phyloP scores from a whole-genome alignment of 2,797 vertebrate species.

The Lutjanus argentimaculatus region DNA sequence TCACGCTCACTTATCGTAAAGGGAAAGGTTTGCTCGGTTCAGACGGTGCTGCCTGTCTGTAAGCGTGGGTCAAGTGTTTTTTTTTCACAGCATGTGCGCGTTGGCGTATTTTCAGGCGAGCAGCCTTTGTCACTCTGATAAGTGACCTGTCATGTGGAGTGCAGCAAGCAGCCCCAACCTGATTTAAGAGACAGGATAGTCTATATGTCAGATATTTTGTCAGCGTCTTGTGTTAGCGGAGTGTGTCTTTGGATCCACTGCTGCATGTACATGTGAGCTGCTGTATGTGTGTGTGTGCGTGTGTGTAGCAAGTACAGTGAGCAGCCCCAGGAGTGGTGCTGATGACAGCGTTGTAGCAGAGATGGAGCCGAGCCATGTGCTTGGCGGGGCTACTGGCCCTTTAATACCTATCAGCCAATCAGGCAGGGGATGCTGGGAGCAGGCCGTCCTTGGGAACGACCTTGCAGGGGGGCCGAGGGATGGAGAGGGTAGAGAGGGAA shows the following conservation, averaged over 20 bases:
- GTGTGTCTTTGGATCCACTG: slow-evolving; percentile 34
- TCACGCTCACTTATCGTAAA: slow-evolving; percentile 57
- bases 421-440: slow-evolving; percentile 80
- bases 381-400: slow-evolving; percentile 80
- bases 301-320: slow-evolving; percentile 57
- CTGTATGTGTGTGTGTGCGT: slow-evolving; percentile 34
- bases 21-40: slow-evolving; percentile 53
- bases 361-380: slow-evolving; percentile 74
- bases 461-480: slow-evolving; percentile 81
- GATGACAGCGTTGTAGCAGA: slow-evolving; percentile 59
- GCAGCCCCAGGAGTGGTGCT: slow-evolving; percentile 52
- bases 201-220: slow-evolving; percentile 43
- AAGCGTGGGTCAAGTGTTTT: slow-evolving; percentile 27
- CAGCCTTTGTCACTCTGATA: slow-evolving; percentile 52
- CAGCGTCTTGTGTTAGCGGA: slow-evolving; percentile 44
- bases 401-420: slow-evolving; percentile 86
- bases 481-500: slow-evolving; percentile 60
- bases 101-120: slow-evolving; percentile 36
- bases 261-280: slow-evolving; percentile 43
- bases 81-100: slow-evolving; percentile 2
- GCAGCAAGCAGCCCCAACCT: slow-evolving; percentile 30
- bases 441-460: slow-evolving; percentile 87
- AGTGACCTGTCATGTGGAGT: slow-evolving; percentile 50
- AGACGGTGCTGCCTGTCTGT: slow-evolving; percentile 25
- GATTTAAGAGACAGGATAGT: slow-evolving; percentile 36